Base-by-base conservation (phyloP, 2,113 vertebrate species). In the Megatriorchis doriae region DNA sequence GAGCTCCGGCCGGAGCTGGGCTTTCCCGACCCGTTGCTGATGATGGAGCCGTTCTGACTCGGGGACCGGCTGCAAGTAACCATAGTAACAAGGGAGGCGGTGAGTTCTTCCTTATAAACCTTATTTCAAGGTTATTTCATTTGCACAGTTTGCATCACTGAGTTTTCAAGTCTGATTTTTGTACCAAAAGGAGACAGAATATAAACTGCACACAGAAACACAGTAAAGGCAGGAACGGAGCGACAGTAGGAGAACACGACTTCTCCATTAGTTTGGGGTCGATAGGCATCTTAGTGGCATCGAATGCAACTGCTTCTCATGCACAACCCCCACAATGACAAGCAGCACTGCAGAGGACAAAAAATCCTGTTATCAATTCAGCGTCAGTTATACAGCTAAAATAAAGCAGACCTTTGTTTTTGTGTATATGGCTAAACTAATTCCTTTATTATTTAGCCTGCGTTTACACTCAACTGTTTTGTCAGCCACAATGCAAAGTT, bases 11-110 rank as follows among this genome's bases (percentile, higher is more conserved):
- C 82, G 1, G 99, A 98, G 97, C 99, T 99, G 97, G 98, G 98
- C 98, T 99, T 99, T 96, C 98, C 99, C 91, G 99, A 99, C 98
- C 99, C 99, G 82, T 99, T 98, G 98, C 99, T 99, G 99, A 99
- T 98, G 98, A 99, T 98, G 98, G 99, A 99, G 98, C 99, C 99
- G 3, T 98, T 99, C 97, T 99, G 99, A 86, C 99, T 99, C 78
- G 99, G 99, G 97, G 99, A 99, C 97, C 96, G 98, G 98, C 99
- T 99, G 99, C 97, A 98, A 98, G 99, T 98, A 99, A 99, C 99
- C 99, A 99, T 99, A 98, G 99, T 98, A 99, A 99, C 99, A 99
- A 98, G 97, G 98, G 94, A 98, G 98, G 97, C 77, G 88, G 98
- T 99, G 97, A 99, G 98, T 98, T 96, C 88, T 79, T 78, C 97